A percentile compares a stretch with the other conserved stretches of the same genome.
Conservation (phyloP, 2,888 invertebrate species). For the Andrena hattorfiana region DNA sequence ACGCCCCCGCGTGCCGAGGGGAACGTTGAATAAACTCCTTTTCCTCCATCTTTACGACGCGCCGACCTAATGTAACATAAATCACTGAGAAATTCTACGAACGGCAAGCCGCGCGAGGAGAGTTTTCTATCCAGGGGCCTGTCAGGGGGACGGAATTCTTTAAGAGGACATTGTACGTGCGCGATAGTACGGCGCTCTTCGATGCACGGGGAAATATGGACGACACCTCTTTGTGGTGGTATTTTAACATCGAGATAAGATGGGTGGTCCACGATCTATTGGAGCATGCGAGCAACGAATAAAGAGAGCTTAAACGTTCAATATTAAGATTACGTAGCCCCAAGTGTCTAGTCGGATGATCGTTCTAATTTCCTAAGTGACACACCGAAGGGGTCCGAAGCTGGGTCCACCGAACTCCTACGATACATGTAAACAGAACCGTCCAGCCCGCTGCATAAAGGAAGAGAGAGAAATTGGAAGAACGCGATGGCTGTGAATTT, state of each 20-base stretch:
- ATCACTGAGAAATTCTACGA: slow-evolving; percentile 45
- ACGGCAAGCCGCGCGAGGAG: background rate
- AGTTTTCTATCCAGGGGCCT: slow-evolving; percentile 22
- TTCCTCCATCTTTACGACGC: slow-evolving; percentile 54
- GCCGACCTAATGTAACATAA: slow-evolving; percentile 61
- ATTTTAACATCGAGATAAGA: background rate
- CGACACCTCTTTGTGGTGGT: background rate
- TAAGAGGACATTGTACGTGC: slow-evolving; percentile 16
- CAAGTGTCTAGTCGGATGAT: too few relatives aligned
- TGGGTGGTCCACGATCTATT: background rate
- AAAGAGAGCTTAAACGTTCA: too few relatives aligned
- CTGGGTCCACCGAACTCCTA: background rate
- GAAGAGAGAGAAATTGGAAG: background rate
- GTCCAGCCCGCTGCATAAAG: too few relatives aligned
- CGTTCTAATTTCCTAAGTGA: background rate
- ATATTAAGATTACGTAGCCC: too few relatives aligned
- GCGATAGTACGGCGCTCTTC: slow-evolving; percentile 23
- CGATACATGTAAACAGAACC: background rate
- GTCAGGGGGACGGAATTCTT: slow-evolving; percentile 17
- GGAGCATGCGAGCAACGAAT: background rate
- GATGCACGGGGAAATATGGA: slow-evolving; percentile 7
- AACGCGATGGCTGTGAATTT: background rate
- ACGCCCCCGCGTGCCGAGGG: slow-evolving; percentile 7
- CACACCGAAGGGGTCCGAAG: too few relatives aligned
- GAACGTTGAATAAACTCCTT: slow-evolving; percentile 41